Evolutionary conservation across 2,888 invertebrate genomes (phyloP).

Genomic region (Plusia festucae): DNA sequence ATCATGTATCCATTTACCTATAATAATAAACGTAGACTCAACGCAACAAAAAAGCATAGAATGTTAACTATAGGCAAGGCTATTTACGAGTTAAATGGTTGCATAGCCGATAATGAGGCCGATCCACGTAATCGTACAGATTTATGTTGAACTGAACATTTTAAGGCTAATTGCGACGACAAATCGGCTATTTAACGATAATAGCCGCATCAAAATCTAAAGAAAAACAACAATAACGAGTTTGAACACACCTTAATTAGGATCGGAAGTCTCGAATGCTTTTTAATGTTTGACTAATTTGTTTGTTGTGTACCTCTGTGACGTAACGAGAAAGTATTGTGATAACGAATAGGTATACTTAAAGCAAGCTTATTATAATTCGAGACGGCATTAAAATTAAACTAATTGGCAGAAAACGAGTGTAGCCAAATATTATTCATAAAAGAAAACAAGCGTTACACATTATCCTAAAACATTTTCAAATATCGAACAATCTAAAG

Average conservation of each 20-base stretch:
- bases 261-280: conserved; percentile 80
- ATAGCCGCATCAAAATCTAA: conserved; percentile 79
- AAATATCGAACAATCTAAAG: conserved; percentile 16
- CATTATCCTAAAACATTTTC: not conserved
- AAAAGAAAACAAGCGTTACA: not conserved
- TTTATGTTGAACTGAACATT: conserved; percentile 75
- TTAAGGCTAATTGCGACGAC: conserved; percentile 81
- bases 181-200: conserved; percentile 80
- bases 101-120: conserved; percentile 58
- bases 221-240: conserved; percentile 69
- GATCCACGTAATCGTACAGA: conserved; percentile 70
- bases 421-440: conserved; percentile 39
- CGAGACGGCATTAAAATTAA: conserved; percentile 58
- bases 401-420: conserved; percentile 61
- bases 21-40: not conserved
- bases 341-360: conserved; percentile 54
- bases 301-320: conserved; percentile 68
- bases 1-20: too few species aligned
- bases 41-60: conserved; percentile 27
- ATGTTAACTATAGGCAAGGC: conserved; percentile 23
- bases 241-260: conserved; percentile 79
- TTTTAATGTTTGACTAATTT: conserved; percentile 83
- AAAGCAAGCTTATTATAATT: conserved; percentile 56
- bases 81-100: conserved; percentile 48
- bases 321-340: conserved; percentile 54